Conservation (phyloP, 2,113 vertebrate genomes). For the Neopipo cinnamomea region DNA sequence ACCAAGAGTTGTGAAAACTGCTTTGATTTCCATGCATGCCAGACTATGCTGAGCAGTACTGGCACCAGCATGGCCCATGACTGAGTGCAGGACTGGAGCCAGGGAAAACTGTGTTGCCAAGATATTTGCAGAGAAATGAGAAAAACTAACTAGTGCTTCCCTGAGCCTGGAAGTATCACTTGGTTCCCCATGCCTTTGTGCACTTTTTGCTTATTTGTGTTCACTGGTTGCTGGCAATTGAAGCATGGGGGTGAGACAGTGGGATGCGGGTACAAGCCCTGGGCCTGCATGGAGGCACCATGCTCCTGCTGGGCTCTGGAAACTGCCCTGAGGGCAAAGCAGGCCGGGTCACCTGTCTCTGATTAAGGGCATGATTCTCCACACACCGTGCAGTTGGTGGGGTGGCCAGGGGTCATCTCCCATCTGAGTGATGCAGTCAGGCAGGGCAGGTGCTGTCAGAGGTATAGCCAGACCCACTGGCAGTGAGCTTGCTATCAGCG, state of each 20-base stretch:
- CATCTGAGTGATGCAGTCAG: not conserved
- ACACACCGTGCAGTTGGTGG: accelerated
- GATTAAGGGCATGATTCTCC: not conserved
- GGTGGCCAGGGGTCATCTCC: not conserved
- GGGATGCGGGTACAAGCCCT: accelerated
- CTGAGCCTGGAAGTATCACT: not conserved
- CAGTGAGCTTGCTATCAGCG: not conserved
- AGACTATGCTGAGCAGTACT: not conserved
- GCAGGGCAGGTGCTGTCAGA: not conserved
- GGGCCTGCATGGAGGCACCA: not conserved
- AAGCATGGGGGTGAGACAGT: not conserved
- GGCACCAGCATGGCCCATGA: accelerated
- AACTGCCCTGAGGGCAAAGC: not conserved
- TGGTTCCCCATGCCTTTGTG: not conserved
- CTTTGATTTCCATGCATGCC: not conserved
- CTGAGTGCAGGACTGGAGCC: accelerated
- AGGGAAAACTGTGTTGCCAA: not conserved
- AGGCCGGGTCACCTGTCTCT: not conserved
- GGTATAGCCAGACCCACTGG: not conserved
- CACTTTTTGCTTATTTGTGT: not conserved
- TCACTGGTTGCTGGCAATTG: not conserved
- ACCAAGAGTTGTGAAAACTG: not conserved
- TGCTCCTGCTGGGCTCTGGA: not conserved
- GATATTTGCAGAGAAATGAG: not conserved
- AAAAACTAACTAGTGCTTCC: not conserved